phyloP scores from a whole-genome alignment of 2,113 vertebrate genomes.

The Melospiza georgiana region DNA sequence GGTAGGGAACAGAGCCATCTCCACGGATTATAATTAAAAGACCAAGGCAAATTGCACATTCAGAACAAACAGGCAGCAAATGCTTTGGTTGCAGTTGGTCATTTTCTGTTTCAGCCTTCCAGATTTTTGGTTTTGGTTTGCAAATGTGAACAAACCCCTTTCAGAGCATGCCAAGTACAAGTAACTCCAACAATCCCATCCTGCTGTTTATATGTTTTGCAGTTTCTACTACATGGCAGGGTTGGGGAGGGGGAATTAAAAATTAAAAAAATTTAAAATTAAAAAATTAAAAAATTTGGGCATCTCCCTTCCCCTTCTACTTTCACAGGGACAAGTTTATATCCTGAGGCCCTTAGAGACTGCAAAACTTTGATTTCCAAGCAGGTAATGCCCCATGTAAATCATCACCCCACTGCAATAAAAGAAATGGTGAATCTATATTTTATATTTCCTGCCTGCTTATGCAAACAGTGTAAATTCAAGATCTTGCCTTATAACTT shows the following conservation, averaged over 20 bases:
- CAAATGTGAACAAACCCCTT: slow-evolving; percentile 14
- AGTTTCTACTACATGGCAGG: background rate
- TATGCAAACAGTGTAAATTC: background rate
- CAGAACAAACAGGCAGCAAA: slow-evolving; percentile 29
- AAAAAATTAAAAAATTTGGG: background rate
- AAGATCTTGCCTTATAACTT: slow-evolving; percentile 1
- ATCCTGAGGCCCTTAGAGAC: background rate
- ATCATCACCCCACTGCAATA: background rate
- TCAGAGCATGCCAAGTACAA: slow-evolving; percentile 14
- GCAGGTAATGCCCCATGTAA: slow-evolving; percentile 31
- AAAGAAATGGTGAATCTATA: background rate
- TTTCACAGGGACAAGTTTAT: background rate
- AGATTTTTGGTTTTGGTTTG: slow-evolving; percentile 25
- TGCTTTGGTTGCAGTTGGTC: background rate
- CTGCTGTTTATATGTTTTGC: background rate
- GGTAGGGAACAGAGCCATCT: slow-evolving; percentile 17
- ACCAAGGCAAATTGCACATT: slow-evolving; percentile 13
- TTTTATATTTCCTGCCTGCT: background rate
- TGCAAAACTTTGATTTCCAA: background rate
- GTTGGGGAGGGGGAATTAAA: background rate
- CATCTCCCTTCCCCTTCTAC: background rate
- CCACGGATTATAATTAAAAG: slow-evolving; percentile 15
- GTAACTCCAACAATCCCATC: background rate
- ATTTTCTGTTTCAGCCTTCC: slow-evolving; percentile 36
- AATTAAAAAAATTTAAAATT: background rate